These are phyloP conservation scores for Polyommatus iphigenia DNA, from an alignment of 2,888 invertebrate species.

Conservation along the genomic window DNA sequence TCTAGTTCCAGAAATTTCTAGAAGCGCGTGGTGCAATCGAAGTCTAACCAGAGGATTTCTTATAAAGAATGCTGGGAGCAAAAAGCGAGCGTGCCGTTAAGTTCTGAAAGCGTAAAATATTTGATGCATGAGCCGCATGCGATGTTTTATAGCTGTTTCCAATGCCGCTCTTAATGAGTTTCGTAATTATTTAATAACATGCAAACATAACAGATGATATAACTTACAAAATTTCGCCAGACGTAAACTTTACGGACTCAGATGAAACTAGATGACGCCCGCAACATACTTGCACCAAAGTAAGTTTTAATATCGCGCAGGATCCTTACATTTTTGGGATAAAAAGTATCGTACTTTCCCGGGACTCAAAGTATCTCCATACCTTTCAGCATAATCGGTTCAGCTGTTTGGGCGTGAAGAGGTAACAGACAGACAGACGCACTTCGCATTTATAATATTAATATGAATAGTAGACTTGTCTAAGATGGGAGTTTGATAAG, in stretches of 20 bases:
- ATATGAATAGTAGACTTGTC: no score
- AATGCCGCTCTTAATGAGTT: not conserved
- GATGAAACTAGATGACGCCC: no score
- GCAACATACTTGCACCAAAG: no score
- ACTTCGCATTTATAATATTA: no score
- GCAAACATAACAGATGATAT: not conserved
- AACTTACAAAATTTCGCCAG: not conserved
- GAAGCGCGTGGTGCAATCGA: not conserved
- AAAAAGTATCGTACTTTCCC: no score
- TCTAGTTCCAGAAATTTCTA: not conserved
- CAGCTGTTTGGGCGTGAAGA: no score
- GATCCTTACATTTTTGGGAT: no score
- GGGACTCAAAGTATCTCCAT: no score
- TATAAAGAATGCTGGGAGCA: slow-evolving; percentile 64
- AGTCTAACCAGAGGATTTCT: slow-evolving; percentile 58
- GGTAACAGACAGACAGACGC: no score
- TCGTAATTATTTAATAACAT: slow-evolving; percentile 17
- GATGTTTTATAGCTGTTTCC: not conserved
- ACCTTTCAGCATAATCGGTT: no score
- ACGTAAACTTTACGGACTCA: not conserved
- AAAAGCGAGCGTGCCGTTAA: slow-evolving; percentile 61
- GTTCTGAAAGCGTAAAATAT: slow-evolving; percentile 72
- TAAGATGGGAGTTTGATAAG: no score
- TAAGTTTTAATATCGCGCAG: no score
- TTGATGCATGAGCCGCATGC: slow-evolving; percentile 38